Base-by-base conservation (phyloP, 1,140 invertebrate genomes). In the Physella acuta region DNA sequence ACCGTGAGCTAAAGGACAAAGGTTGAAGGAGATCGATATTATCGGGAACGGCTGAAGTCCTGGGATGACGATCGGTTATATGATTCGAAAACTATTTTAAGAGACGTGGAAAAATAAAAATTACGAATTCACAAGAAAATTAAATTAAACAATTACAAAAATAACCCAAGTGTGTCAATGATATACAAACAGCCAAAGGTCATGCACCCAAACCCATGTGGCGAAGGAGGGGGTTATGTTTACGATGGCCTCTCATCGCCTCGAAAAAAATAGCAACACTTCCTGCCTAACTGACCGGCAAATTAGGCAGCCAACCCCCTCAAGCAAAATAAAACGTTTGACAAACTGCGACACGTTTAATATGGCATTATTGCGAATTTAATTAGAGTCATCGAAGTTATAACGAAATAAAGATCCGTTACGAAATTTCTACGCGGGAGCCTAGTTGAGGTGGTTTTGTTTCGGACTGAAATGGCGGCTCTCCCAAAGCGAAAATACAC, bases 1-100 rank as follows among this genome's bases (percentile, higher is more conserved):
- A 76, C 75, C 75, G 73, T 73, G 75, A 74, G 75, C 68, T 66
- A 80, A 79, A 80, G 77, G 79, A 80, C 77, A 80, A 80, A 80
- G 79, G 79, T 80, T 76, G 75, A 59, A 39, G 58, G 53, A 60
- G 73, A 76, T 76, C 75, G 53, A 74, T 76, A 71, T 61, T 51
- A 58, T 53, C 60, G 3, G 20, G 26, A 64, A 31, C 8, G 44
- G 63, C 28, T 58, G 16, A 31, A 60, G 30, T 70, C 16, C 55
- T 31, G 17, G 39, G 33, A n/a, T n/a, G n/a, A n/a, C n/a, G n/a
- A n/a, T n/a, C n/a, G n/a, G n/a, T n/a, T n/a, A n/a, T n/a, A n/a
- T n/a, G n/a, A n/a, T n/a, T n/a, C n/a, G n/a, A n/a, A n/a, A n/a
- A n/a, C n/a, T n/a, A n/a, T n/a, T n/a, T n/a, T n/a, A n/a, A n/a